Percentiles rank a stretch among this genome's conserved stretches.
These are phyloP conservation scores for Anolis apletophallus DNA, from an alignment of 2,797 vertebrate genomes.

Conservation along the genomic window DNA sequence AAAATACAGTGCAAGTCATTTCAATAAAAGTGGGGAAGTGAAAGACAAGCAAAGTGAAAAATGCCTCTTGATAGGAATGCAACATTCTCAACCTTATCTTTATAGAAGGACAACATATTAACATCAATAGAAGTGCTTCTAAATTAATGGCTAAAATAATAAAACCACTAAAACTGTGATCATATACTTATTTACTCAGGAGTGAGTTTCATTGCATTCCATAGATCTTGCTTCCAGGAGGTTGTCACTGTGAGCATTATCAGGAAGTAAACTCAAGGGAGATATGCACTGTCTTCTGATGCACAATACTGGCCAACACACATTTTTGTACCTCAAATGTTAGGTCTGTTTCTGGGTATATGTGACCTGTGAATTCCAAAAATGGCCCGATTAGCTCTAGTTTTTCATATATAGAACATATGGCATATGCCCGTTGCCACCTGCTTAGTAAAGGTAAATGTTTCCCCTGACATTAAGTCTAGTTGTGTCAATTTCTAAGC, in stretches of 20 bases:
- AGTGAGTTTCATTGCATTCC: background rate
- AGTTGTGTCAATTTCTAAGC: too few relatives aligned
- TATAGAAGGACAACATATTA: background rate
- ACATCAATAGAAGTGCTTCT: background rate
- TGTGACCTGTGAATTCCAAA: too few relatives aligned
- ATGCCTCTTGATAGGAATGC: background rate
- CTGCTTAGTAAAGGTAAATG: too few relatives aligned
- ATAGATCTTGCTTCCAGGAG: background rate
- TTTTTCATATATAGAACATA: too few relatives aligned
- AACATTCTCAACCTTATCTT: background rate
- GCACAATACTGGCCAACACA: background rate
- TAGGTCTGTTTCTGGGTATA: too few relatives aligned
- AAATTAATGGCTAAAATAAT: background rate
- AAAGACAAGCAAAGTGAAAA: constrained; percentile 42
- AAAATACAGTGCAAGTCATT: constrained; percentile 75
- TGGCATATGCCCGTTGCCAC: too few relatives aligned
- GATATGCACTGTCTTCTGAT: background rate
- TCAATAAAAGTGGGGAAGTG: constrained; percentile 32
- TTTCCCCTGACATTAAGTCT: too few relatives aligned
- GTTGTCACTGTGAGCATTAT: background rate
- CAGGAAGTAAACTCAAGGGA: background rate
- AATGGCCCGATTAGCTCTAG: too few relatives aligned
- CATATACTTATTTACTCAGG: background rate
- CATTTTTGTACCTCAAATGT: too few relatives aligned
- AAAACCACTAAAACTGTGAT: background rate